These are phyloP conservation scores for Galerucella nymphaeae DNA, from an alignment of 2,888 invertebrate species.

Conservation along the genomic window DNA sequence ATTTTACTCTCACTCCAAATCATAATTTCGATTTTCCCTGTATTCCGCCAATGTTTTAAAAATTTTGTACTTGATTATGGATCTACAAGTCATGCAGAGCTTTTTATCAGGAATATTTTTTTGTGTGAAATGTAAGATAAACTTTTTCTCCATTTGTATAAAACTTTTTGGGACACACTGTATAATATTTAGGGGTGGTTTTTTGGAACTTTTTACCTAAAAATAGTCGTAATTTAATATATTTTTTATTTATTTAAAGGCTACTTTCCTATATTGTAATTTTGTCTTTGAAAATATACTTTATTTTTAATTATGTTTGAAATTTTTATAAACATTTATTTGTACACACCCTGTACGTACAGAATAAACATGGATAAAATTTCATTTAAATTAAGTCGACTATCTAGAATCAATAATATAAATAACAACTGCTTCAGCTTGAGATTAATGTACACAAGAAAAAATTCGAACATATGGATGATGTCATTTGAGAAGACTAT, in stretches of 20 bases:
- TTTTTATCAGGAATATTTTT: no score
- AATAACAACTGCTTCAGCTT: background rate
- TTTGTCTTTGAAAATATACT: background rate
- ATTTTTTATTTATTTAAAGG: no score
- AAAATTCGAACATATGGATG: slow-evolving; percentile 21
- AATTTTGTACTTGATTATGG: no score
- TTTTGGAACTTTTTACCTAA: background rate
- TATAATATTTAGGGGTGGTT: background rate
- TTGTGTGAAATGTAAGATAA: no score
- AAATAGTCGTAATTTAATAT: background rate
- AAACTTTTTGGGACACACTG: no score
- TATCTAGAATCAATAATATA: slow-evolving; percentile 22
- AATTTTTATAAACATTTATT: no score
- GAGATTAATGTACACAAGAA: slow-evolving; percentile 15
- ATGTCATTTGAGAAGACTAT: slow-evolving; percentile 3
- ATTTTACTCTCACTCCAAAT: no score
- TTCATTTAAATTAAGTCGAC: background rate
- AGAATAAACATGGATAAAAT: background rate
- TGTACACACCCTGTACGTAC: background rate
- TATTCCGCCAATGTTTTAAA: no score
- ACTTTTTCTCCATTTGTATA: no score
- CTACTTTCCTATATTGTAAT: background rate
- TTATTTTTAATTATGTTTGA: background rate
- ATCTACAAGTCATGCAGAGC: no score
- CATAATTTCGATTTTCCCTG: no score